These are phyloP conservation scores for Drosophila nigricruria DNA, from an alignment of 2,888 invertebrate species.

Conservation along the genomic window DNA sequence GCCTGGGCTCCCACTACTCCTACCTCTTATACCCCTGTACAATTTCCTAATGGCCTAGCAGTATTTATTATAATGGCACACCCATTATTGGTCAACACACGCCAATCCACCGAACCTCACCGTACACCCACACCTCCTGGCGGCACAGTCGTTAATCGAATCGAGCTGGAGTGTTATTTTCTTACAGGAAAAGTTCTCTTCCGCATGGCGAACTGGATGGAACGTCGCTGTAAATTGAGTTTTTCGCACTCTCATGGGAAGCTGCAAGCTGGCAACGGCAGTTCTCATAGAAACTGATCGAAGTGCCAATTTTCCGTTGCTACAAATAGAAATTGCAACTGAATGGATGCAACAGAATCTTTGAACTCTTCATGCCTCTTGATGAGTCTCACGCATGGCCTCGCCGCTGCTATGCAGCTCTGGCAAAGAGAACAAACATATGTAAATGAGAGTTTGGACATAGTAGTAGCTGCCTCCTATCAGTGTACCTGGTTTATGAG, in stretches of 20 bases:
- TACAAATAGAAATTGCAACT: slow-evolving; percentile 52
- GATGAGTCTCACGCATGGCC: slow-evolving; percentile 52
- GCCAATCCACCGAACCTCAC: background rate
- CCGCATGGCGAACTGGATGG: slow-evolving; percentile 44
- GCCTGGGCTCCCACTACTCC: background rate
- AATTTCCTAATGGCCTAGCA: slow-evolving; percentile 37
- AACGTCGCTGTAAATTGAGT: slow-evolving; percentile 36
- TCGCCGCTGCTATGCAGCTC: slow-evolving; percentile 34
- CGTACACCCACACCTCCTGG: slow-evolving; percentile 18
- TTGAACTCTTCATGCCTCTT: slow-evolving; percentile 25
- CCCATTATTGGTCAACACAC: slow-evolving; percentile 52
- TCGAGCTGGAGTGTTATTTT: slow-evolving; percentile 20
- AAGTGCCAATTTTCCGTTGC: slow-evolving; percentile 49
- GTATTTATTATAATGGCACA: slow-evolving; percentile 49
- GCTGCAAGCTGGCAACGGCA: background rate
- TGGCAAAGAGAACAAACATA: slow-evolving; percentile 30
- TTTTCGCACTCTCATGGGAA: slow-evolving; percentile 35
- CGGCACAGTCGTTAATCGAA: slow-evolving; percentile 36
- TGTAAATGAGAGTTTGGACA: slow-evolving; percentile 48
- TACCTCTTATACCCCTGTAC: slow-evolving; percentile 10
- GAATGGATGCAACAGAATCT: slow-evolving; percentile 23
- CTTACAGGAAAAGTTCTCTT: slow-evolving; percentile 25
- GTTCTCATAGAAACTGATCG: slow-evolving; percentile 31
- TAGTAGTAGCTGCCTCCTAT: slow-evolving; percentile 25
- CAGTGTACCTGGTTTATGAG: slow-evolving; percentile 19